phyloP scores from a whole-genome alignment of 2,888 invertebrate species.

The Drosophila atripex region DNA sequence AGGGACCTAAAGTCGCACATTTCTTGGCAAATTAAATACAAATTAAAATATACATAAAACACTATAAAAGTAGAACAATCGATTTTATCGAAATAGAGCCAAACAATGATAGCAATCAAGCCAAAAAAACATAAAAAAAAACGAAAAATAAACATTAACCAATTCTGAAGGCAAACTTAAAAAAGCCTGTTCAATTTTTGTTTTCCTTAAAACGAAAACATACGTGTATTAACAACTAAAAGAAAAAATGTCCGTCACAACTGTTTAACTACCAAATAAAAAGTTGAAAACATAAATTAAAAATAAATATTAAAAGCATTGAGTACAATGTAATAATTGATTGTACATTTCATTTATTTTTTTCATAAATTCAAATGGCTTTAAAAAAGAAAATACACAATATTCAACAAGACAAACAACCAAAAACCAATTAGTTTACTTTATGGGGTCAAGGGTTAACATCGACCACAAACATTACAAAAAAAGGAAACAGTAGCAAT shows the following conservation, averaged over 20 bases:
- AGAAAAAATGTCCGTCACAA: constrained; percentile 54
- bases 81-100: constrained; percentile 1
- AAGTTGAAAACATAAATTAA: constrained; percentile 25
- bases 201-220: constrained; percentile 4
- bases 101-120: constrained; percentile 39
- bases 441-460: constrained; percentile 58
- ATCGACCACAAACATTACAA: background rate
- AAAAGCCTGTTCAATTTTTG: constrained; percentile 25
- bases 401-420: constrained; percentile 17
- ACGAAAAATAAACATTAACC: constrained; percentile 13
- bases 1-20: constrained; percentile 25
- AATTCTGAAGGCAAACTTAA: constrained; percentile 26
- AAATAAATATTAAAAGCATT: constrained; percentile 13
- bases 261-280: constrained; percentile 21
- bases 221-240: constrained; percentile 15
- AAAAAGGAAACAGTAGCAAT: constrained; percentile 23
- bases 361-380: constrained; percentile 10
- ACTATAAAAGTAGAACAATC: constrained; percentile 29
- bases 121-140: constrained; percentile 6
- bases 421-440: constrained; percentile 47
- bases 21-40: constrained; percentile 43
- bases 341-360: constrained; percentile 37
- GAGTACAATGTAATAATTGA: constrained; percentile 59
- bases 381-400: background rate
- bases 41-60: constrained; percentile 48